phyloP scores from a whole-genome alignment of 2,797 vertebrate genomes.

The Coilia nasus region DNA sequence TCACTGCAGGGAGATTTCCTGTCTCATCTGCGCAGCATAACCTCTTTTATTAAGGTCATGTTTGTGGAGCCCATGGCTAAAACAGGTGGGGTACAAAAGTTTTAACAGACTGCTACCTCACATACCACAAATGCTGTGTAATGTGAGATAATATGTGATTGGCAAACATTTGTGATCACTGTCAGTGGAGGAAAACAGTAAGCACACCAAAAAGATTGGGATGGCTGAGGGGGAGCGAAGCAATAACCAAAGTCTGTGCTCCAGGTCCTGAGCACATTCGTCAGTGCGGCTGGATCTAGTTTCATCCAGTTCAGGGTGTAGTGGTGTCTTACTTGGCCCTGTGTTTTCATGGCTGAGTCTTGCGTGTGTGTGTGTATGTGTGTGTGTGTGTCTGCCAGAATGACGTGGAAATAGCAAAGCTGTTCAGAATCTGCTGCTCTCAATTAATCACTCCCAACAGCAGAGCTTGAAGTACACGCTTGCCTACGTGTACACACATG shows the following conservation, averaged over 20 bases:
- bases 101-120: background rate
- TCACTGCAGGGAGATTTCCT: slow-evolving; percentile 11
- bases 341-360: slow-evolving; percentile 4
- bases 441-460: slow-evolving; percentile 24
- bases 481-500: slow-evolving; percentile 2
- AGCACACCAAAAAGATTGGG: background rate
- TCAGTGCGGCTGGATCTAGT: slow-evolving; percentile 22
- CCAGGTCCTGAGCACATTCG: background rate
- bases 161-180: background rate
- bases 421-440: slow-evolving; percentile 22
- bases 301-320: slow-evolving; percentile 39
- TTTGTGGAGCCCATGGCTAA: background rate
- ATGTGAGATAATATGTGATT: background rate
- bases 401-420: slow-evolving; percentile 17
- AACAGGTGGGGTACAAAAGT: background rate
- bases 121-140: background rate
- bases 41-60: background rate
- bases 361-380: background rate
- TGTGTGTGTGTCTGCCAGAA: slow-evolving; percentile 2
- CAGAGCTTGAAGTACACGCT: background rate
- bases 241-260: background rate
- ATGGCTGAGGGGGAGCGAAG: background rate
- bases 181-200: background rate
- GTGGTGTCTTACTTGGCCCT: slow-evolving; percentile 29
- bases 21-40: background rate